A percentile compares a stretch with the other conserved stretches of the same genome.
Conservation (phyloP, 2,888 invertebrate species). For the Lasius fuliginosus region DNA sequence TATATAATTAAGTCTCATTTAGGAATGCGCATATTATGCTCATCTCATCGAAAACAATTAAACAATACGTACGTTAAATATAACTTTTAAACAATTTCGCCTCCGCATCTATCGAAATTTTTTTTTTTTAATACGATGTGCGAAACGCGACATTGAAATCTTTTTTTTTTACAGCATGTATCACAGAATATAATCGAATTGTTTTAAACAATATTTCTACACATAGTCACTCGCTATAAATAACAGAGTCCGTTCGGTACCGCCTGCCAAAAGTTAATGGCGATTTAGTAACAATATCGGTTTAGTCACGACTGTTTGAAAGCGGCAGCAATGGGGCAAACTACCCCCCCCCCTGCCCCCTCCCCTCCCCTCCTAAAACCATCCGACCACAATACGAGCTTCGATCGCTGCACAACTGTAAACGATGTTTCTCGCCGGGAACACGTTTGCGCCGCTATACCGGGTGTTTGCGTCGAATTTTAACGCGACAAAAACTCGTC, state of each 20-base stretch:
- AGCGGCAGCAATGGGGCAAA: constrained; percentile 41
- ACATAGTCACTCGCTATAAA: constrained; percentile 11
- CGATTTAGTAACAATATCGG: constrained; percentile 50
- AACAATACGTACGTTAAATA: background rate
- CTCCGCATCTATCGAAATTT: background rate
- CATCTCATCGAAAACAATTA: background rate
- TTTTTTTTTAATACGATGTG: background rate
- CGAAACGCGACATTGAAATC: background rate
- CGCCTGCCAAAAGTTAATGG: constrained; percentile 52
- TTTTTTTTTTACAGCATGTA: background rate
- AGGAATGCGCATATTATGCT: background rate
- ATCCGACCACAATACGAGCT: constrained; percentile 47
- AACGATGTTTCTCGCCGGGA: constrained; percentile 44
- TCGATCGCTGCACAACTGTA: constrained; percentile 48
- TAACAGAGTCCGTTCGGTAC: background rate
- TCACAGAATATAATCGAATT: background rate
- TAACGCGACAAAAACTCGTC: background rate
- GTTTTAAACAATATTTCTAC: constrained; percentile 31
- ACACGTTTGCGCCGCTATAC: constrained; percentile 1
- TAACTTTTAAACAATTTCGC: background rate
- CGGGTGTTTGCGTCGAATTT: constrained; percentile 2
- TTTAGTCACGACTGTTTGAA: constrained; percentile 47
- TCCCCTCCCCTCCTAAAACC: constrained; percentile 20
- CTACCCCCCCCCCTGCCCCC: background rate
- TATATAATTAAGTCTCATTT: background rate